These are phyloP conservation scores for Doryteuthis pealeii DNA, from an alignment of 1,140 invertebrate species.

Conservation along the genomic window DNA sequence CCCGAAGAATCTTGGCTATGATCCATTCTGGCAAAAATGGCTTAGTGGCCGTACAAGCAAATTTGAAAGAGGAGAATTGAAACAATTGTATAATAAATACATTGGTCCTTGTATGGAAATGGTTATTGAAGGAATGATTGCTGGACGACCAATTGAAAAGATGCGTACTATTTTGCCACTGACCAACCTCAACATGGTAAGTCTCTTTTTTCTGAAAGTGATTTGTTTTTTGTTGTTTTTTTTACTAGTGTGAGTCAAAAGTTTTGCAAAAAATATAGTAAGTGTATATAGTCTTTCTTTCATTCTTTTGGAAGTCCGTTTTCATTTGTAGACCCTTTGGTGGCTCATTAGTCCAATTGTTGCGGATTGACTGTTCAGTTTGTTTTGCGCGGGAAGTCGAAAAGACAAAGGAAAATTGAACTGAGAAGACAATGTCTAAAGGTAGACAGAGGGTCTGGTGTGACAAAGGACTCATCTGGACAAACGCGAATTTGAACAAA, in stretches of 20 bases:
- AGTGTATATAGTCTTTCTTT: too few relatives aligned
- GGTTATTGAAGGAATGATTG: slow-evolving; percentile 74
- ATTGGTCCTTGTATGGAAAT: slow-evolving; percentile 71
- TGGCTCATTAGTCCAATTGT: too few relatives aligned
- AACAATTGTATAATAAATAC: slow-evolving; percentile 73
- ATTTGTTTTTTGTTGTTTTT: too few relatives aligned
- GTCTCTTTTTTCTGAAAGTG: slow-evolving; percentile 18
- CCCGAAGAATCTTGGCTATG: slow-evolving; percentile 83
- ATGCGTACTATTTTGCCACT: slow-evolving; percentile 79
- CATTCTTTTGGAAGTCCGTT: too few relatives aligned
- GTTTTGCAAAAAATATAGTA: not conserved
- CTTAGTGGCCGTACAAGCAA: slow-evolving; percentile 55
- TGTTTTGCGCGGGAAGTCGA: too few relatives aligned
- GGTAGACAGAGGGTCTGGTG: too few relatives aligned
- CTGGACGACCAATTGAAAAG: slow-evolving; percentile 69
- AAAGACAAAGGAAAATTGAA: too few relatives aligned
- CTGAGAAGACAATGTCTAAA: too few relatives aligned
- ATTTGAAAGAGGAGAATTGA: slow-evolving; percentile 60
- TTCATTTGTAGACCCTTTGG: too few relatives aligned
- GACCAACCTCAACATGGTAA: slow-evolving; percentile 81
- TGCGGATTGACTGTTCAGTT: too few relatives aligned
- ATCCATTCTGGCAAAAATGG: slow-evolving; percentile 83
- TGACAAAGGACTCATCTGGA: too few relatives aligned
- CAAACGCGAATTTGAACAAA: too few relatives aligned
- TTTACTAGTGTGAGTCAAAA: not conserved